Conservation (phyloP, 2,797 vertebrate genomes). For the Synaphobranchus kaupii region DNA sequence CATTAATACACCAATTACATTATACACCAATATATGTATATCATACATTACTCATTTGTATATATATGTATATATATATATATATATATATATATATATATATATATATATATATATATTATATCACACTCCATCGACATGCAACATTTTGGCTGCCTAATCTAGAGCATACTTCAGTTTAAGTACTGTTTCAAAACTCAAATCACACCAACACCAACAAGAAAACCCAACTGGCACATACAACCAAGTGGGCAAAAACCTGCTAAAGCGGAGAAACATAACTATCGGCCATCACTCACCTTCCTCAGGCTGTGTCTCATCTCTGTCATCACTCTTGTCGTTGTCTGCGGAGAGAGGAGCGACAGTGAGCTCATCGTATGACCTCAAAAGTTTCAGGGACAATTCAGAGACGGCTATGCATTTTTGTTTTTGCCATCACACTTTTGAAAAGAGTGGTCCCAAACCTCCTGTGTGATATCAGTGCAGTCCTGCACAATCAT, state of each 20-base stretch:
- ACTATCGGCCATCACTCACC: constrained; percentile 70
- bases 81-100: no score
- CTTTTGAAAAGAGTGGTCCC: not conserved
- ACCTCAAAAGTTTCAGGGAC: not conserved
- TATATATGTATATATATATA: constrained; percentile 4
- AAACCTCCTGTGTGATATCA: not conserved
- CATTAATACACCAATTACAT: no score
- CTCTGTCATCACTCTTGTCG: constrained; percentile 62
- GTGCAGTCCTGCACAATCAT: not conserved
- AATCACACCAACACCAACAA: not conserved
- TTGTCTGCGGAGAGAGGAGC: constrained; percentile 59
- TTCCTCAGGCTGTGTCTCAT: constrained; percentile 63
- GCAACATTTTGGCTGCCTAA: not conserved
- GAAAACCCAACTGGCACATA: not conserved
- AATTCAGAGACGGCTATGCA: not conserved
- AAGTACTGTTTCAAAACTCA: not conserved
- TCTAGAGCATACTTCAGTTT: not conserved
- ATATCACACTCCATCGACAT: not conserved
- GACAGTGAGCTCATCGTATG: not conserved
- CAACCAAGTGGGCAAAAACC: not conserved
- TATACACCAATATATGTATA: not conserved
- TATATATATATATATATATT: no score
- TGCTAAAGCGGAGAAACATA: constrained; percentile 14
- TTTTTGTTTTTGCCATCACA: not conserved
- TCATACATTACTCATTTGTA: not conserved